Evolutionary conservation across 1,140 invertebrate genomes (phyloP).

Genomic region (Drosophila cardini): DNA sequence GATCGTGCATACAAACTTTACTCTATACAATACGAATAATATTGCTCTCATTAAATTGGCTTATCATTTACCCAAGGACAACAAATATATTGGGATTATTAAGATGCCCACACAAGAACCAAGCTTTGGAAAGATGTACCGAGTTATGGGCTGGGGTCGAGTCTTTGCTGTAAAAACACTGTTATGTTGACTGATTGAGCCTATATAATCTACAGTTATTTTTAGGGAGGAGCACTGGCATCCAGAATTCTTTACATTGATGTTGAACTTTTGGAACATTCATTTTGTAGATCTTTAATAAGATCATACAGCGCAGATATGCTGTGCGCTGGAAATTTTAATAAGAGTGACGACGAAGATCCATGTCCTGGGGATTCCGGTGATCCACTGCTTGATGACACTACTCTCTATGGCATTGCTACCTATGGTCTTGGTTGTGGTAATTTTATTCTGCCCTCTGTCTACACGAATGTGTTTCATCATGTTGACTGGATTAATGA

Average conservation of each 20-base stretch:
- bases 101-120: slow-evolving; percentile 37
- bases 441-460: background rate
- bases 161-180: background rate
- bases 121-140: background rate
- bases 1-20: slow-evolving; percentile 9
- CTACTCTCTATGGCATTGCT: slow-evolving; percentile 19
- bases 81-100: slow-evolving; percentile 34
- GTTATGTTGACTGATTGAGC: too few species aligned
- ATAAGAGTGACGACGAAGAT: slow-evolving; percentile 7
- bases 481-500: slow-evolving; percentile 33
- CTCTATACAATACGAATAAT: slow-evolving; percentile 6
- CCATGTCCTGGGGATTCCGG: slow-evolving; percentile 62
- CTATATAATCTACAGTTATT: too few species aligned
- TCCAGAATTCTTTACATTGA: too few species aligned
- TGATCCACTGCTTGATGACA: slow-evolving; percentile 26
- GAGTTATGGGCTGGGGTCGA: slow-evolving; percentile 7
- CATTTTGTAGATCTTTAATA: too few species aligned
- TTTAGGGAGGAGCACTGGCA: background rate
- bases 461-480: slow-evolving; percentile 27
- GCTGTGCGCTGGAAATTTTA: background rate
- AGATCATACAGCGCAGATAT: slow-evolving; percentile 2
- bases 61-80: slow-evolving; percentile 30
- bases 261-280: too few species aligned
- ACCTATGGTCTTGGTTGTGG: slow-evolving; percentile 29
- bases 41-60: slow-evolving; percentile 24